Conservation (phyloP, 2,797 vertebrate species). For the Etheostoma nigrum region DNA sequence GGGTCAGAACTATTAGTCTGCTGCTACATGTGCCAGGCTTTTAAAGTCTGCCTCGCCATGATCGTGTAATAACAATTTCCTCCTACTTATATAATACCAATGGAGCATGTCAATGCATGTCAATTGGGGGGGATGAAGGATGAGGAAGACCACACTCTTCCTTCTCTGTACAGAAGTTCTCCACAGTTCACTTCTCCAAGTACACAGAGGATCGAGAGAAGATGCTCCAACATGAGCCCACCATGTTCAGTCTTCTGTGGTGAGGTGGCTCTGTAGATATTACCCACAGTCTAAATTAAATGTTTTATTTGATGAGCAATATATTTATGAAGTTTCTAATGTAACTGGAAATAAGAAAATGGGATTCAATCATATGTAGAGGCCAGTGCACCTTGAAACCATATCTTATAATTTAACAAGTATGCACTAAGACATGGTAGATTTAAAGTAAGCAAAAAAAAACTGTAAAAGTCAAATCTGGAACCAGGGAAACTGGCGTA, state of each 20-base stretch:
- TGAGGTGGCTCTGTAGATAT: slow-evolving; percentile 27
- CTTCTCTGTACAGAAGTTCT: slow-evolving; percentile 60
- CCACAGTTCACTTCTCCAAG: slow-evolving; percentile 63
- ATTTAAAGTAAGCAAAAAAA: background rate
- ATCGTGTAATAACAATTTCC: slow-evolving; percentile 50
- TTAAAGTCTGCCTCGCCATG: slow-evolving; percentile 19
- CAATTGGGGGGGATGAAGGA: too few relatives aligned
- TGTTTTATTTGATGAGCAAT: background rate
- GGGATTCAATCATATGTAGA: background rate
- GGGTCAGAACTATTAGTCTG: slow-evolving; percentile 18
- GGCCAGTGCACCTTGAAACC: background rate
- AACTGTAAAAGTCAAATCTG: background rate
- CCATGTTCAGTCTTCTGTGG: slow-evolving; percentile 45
- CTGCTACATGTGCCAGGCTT: slow-evolving; percentile 21
- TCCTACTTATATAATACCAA: slow-evolving; percentile 58
- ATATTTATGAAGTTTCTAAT: background rate
- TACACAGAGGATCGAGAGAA: slow-evolving; percentile 40
- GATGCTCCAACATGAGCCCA: slow-evolving; percentile 37
- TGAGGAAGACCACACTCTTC: slow-evolving; percentile 43
- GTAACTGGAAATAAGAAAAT: background rate
- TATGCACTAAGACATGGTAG: background rate
- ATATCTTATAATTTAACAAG: background rate
- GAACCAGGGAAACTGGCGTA: slow-evolving; percentile 5
- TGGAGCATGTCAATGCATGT: slow-evolving; percentile 42
- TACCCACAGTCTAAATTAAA: slow-evolving; percentile 23